Evolutionary conservation across 1,140 invertebrate genomes (phyloP), one percentile per base, ranked within the genome.

Genomic region (Drosophila kanapiae): DNA sequence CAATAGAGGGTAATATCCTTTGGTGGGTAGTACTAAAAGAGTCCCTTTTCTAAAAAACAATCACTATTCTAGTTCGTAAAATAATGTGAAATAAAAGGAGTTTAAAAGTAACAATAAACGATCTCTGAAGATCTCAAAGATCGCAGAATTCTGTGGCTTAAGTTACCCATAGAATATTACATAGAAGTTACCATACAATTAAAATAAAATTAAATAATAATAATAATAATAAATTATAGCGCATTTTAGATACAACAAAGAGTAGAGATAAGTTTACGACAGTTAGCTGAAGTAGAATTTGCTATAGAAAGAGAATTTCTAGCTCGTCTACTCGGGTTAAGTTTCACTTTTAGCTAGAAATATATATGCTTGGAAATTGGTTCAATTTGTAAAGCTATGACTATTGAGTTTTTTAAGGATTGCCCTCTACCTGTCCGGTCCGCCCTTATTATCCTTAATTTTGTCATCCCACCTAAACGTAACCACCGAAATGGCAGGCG

Each of bases 401-500:
- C 38, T 60, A 63, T 59, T 45, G 48, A 27, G 42, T 43, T 64
- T 64, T 67, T 63, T 63, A 83, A 80, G 91, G 75, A 84, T 74
- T 93, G 94, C 94, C 94, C 93, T 95, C 95, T 95, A 95, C 95
- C 95, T 95, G 94, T 94, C 94, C 91, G 93, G 94, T 93, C 93
- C 93, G 93, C 94, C 91, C 93, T 93, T 93, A 94, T 94, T 94
- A 93, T 93, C 93, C 93, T 94, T 91, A 91, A 87, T 92, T 80
- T 92, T 92, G 78, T 95, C 96, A 92, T 92, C 91, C 91, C 96
- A 96, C 96, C 96, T 97, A 96, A 97, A 96, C 94, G 96, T 97
- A 94, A 97, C 96, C 93, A 96, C 96, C 93, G 96, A 96, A 91
- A 97, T 95, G 71, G 96, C 96, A 80, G 96, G 96, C 88, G 95